Percentiles rank a stretch among this genome's conserved stretches.
Evolutionary conservation across 2,797 vertebrate species (phyloP).

Genomic region (Crocodylus rhombifer): DNA sequence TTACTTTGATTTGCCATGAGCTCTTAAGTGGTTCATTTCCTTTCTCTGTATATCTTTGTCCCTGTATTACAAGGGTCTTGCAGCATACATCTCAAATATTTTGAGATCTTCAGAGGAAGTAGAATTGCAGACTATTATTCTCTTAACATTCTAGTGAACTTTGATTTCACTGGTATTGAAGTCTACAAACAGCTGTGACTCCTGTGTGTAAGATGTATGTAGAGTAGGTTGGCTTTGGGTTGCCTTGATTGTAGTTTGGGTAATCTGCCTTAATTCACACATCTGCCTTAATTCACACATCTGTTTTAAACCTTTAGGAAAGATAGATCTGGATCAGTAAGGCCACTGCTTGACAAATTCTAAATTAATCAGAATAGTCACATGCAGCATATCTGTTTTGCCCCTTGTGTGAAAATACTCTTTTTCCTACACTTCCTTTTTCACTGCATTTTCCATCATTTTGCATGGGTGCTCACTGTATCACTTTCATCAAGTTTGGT

Average conservation of each 20-base stretch:
- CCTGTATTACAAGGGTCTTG: background rate
- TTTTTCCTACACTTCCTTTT: background rate
- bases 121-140: background rate
- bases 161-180: background rate
- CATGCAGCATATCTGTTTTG: fast-evolving
- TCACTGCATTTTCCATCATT: background rate
- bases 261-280: background rate
- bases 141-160: background rate
- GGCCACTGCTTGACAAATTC: background rate
- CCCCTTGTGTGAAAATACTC: fast-evolving
- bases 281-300: background rate
- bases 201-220: background rate
- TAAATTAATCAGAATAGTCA: background rate
- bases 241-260: fast-evolving
- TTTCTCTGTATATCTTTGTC: background rate
- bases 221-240: fast-evolving
- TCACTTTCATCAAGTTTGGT: background rate
- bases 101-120: background rate
- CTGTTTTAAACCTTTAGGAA: background rate
- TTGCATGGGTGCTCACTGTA: background rate
- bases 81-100: background rate
- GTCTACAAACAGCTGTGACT: background rate
- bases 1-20: background rate
- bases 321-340: fast-evolving
- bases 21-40: background rate